phyloP scores from a whole-genome alignment of 2,113 vertebrate genomes.

The Gymnocephalus cernua region DNA sequence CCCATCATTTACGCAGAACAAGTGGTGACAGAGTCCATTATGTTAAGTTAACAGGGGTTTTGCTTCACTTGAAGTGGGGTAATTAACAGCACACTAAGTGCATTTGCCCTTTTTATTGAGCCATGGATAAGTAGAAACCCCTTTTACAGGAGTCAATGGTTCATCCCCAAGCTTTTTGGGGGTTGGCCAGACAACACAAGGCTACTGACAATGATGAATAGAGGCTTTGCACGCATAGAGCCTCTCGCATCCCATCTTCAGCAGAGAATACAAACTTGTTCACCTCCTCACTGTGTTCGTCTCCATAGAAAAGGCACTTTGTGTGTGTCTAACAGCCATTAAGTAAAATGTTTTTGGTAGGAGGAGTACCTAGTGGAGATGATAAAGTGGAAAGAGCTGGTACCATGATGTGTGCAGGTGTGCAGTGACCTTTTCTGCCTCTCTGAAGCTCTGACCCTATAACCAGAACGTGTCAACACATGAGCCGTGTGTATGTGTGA shows the following conservation, averaged over 20 bases:
- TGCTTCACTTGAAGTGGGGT: conserved; percentile 66
- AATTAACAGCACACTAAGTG: conserved; percentile 76
- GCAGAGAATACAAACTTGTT: conserved; percentile 29
- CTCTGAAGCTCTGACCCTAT: conserved; percentile 26
- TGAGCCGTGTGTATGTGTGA: conserved; percentile 34
- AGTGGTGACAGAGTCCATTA: conserved; percentile 73
- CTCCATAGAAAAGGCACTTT: conserved; percentile 32
- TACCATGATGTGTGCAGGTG: conserved; percentile 52
- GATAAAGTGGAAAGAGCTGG: conserved; percentile 52
- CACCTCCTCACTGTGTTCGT: conserved; percentile 28
- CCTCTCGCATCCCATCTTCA: conserved; percentile 48
- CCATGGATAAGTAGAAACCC: conserved; percentile 67
- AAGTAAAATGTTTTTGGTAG: conserved; percentile 29
- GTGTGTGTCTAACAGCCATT: conserved; percentile 24
- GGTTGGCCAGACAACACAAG: conserved; percentile 70
- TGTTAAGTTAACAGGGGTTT: conserved; percentile 63
- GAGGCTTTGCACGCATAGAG: conserved; percentile 67
- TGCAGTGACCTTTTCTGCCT: conserved; percentile 51
- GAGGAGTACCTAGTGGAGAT: conserved; percentile 25
- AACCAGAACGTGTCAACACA: conserved; percentile 54
- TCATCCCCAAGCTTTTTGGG: conserved; percentile 62
- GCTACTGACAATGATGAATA: conserved; percentile 76
- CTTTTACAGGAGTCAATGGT: conserved; percentile 75
- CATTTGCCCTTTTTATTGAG: conserved; percentile 70
- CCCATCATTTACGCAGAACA: conserved; percentile 39